Evolutionary conservation across 1,140 invertebrate genomes (phyloP), one percentile per base, ranked within the genome.

Genomic region (Chironomus tepperi): DNA sequence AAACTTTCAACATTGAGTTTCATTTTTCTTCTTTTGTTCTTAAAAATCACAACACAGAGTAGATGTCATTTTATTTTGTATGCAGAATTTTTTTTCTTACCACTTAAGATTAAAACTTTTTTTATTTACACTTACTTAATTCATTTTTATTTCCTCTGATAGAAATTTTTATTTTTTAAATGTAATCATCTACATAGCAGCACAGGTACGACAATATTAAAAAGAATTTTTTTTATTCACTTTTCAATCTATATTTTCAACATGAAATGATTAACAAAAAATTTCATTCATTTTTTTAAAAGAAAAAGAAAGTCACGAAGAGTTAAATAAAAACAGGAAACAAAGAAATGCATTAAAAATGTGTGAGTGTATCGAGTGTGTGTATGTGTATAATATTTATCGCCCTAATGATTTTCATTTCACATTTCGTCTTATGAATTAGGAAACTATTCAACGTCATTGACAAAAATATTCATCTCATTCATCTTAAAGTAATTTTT

Each of bases 31-130:
- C 12, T 57, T 57, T 57, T 57, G 12, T 57, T 57, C 8, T 57
- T 57, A n/a, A 57, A 57, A 57, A 57, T 57, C 47, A 57, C 47
- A 57, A 57, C 47, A 57, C 47, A 57, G 47, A 57, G 47, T 57
- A 57, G 12, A 57, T 57, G 47, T 57, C 47, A 57, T 57, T 57
- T 57, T n/a, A 57, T 57, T 57, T 57, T 57, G 47, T 57, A 57
- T 57, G 47, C 47, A 57, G 47, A 57, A 21, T 70, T 70, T n/a
- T n/a, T 67, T 67, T 70, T 70, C n/a, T 70, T 57, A 12, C 47
- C 10, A 10, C 19, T 70, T 21, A 70, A 70, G 18, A 70, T 19
- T 70, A 70, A 70, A 70, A 8, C 18, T 70, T 70, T 70, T 70
- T 70, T 19, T 19, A 21, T 70, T 10, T 70, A 18, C 18, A 21